phyloP scores from a whole-genome alignment of 1,140 invertebrate species.

The Sarcophaga peregrina region DNA sequence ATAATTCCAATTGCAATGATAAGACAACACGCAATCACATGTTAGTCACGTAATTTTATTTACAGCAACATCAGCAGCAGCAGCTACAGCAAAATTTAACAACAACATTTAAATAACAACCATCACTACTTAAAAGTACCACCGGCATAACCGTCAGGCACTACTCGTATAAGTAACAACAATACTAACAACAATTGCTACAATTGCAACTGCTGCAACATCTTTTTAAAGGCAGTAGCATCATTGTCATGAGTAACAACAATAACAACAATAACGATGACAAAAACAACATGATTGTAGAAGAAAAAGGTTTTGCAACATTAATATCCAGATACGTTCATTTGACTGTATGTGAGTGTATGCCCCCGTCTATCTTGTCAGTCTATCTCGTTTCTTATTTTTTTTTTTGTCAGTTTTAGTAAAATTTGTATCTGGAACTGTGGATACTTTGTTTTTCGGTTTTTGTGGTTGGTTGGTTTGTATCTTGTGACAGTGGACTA shows the following conservation, averaged over 20 bases:
- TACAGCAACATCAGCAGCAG: background rate
- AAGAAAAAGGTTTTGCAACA: conserved; percentile 8
- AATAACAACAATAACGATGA: background rate
- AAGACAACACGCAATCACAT: conserved; percentile 32
- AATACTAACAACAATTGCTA: background rate
- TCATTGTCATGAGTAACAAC: background rate
- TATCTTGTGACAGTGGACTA: background rate
- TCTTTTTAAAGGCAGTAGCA: background rate
- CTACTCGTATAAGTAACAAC: too few species aligned
- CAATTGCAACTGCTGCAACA: background rate
- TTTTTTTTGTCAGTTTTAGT: too few species aligned
- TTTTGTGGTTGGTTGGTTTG: background rate
- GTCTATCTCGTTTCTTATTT: background rate
- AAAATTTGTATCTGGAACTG: background rate
- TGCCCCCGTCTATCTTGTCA: background rate
- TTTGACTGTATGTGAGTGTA: background rate
- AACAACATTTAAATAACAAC: background rate
- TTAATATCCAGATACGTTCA: background rate
- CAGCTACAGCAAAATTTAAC: background rate
- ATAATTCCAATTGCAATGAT: background rate
- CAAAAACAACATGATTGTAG: background rate
- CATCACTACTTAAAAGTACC: background rate
- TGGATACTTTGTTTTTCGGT: background rate
- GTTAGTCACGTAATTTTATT: conserved; percentile 41
- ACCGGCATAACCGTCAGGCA: conserved; percentile 12